These are phyloP conservation scores for Catagonus wagneri DNA, from an alignment of 2,113 vertebrate species.

Conservation along the genomic window DNA sequence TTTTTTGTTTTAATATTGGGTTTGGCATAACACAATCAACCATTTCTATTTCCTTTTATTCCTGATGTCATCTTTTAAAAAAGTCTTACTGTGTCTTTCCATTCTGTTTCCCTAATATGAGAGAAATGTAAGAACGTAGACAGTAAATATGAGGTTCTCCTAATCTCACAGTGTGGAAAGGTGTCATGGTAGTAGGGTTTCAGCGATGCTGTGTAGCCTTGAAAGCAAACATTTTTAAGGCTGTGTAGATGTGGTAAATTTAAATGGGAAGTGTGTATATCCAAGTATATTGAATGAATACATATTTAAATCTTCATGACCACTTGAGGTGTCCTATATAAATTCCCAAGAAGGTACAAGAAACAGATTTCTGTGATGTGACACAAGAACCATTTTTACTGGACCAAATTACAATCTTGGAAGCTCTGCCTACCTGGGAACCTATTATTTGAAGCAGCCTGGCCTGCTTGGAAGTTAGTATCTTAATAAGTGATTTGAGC, in stretches of 20 bases:
- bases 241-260: slow-evolving; percentile 36
- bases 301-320: slow-evolving; percentile 42
- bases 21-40: slow-evolving; percentile 27
- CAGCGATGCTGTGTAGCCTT: not conserved
- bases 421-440: slow-evolving; percentile 13
- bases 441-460: slow-evolving; percentile 23
- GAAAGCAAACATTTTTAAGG: not conserved
- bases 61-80: slow-evolving; percentile 49
- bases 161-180: not conserved
- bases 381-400: slow-evolving; percentile 41
- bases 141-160: slow-evolving; percentile 27
- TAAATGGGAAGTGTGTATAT: not conserved
- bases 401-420: not conserved
- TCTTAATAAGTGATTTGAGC: not conserved
- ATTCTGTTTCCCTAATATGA: slow-evolving; percentile 20
- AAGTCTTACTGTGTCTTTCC: not conserved
- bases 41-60: slow-evolving; percentile 57
- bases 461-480: slow-evolving; percentile 17
- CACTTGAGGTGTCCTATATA: slow-evolving; percentile 3
- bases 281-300: not conserved
- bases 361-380: slow-evolving; percentile 50
- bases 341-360: slow-evolving; percentile 5
- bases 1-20: slow-evolving; percentile 24
- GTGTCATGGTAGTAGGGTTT: slow-evolving; percentile 37
- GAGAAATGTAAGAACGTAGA: slow-evolving; percentile 31